Evolutionary conservation across 2,113 vertebrate genomes (phyloP).

Genomic region (Hyaena hyaena): DNA sequence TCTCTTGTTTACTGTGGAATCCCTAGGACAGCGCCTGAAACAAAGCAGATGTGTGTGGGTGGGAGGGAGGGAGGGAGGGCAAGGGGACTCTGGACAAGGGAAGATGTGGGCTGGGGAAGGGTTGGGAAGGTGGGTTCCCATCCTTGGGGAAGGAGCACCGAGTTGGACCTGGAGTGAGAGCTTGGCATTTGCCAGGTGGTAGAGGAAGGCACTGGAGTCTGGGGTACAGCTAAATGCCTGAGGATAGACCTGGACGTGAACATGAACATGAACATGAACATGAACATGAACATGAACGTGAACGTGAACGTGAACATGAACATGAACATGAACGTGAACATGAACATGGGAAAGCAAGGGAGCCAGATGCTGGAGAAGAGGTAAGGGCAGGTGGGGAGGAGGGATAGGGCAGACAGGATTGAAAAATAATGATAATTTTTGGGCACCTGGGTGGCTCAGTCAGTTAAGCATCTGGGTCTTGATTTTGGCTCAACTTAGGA

Average conservation of each 20-base stretch:
- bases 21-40: not conserved
- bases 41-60: not conserved
- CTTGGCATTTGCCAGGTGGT: not conserved
- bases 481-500: too few species aligned
- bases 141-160: not conserved
- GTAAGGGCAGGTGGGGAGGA: not conserved
- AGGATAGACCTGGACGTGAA: not conserved
- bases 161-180: not conserved
- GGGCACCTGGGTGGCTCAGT: too few species aligned
- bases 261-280: not conserved
- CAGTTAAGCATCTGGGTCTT: too few species aligned
- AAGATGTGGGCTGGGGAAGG: not conserved
- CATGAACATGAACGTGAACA: accelerated
- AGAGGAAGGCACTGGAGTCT: not conserved
- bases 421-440: not conserved
- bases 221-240: not conserved
- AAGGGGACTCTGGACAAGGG: not conserved
- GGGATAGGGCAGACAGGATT: not conserved
- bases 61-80: not conserved
- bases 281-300: accelerated
- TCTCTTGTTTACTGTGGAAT: not conserved
- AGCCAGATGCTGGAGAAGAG: not conserved
- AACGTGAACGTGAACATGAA: not conserved
- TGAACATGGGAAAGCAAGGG: accelerated
- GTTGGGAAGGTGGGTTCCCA: not conserved